Conservation (phyloP, 2,797 vertebrate species). For the Sebastes alutus region DNA sequence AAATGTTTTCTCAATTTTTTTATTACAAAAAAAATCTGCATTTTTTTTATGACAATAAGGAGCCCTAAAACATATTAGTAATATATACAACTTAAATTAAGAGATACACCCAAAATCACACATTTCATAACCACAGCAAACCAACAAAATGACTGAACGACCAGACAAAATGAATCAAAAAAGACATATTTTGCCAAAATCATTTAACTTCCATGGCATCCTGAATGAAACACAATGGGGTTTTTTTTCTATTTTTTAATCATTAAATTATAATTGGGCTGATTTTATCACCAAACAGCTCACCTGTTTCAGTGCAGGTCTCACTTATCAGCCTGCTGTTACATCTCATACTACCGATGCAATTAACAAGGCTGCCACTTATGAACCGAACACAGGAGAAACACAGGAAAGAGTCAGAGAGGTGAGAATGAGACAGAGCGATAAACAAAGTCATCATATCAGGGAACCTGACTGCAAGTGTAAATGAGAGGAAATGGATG, state of each 20-base stretch:
- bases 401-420: constrained; percentile 18
- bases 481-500: neutral
- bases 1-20: neutral
- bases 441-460: neutral
- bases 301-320: neutral
- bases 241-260: neutral
- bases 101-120: neutral
- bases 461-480: neutral
- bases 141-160: too few relatives aligned
- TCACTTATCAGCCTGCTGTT: constrained; percentile 43
- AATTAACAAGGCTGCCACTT: constrained; percentile 58
- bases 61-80: fast-evolving
- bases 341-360: constrained; percentile 42
- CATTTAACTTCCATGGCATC: neutral
- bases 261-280: neutral
- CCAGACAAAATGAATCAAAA: neutral
- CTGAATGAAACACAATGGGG: neutral
- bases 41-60: neutral
- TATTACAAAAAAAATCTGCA: too few relatives aligned
- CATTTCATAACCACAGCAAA: neutral
- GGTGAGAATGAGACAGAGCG: constrained; percentile 30
- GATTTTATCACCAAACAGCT: neutral
- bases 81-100: neutral
- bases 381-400: constrained; percentile 22
- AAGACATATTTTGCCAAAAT: too few relatives aligned